phyloP scores from a whole-genome alignment of 2,113 vertebrate species.

The Sprattus sprattus region DNA sequence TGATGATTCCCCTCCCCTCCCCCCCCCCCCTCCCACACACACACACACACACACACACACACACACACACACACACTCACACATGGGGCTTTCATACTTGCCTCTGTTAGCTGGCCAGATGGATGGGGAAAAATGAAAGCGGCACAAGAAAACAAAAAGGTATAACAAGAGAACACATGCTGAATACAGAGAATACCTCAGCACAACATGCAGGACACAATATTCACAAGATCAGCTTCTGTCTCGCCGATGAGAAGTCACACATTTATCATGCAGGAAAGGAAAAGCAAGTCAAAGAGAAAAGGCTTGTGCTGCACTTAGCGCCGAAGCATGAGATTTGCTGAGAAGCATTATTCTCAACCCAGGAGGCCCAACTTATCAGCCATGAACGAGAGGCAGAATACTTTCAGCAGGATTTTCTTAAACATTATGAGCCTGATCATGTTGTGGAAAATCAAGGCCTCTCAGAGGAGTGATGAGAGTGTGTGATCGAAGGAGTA shows the following conservation, averaged over 20 bases:
- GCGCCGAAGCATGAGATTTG: too few relatives aligned
- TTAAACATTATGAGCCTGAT: background rate
- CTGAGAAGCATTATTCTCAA: too few relatives aligned
- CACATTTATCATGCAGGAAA: too few relatives aligned
- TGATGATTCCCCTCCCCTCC: background rate
- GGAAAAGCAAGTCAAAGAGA: too few relatives aligned
- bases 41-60: background rate
- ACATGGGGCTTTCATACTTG: background rate
- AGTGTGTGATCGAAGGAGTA: background rate
- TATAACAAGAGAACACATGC: background rate
- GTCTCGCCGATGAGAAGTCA: too few relatives aligned
- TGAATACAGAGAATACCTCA: background rate
- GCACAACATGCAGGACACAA: background rate
- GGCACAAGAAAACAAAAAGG: background rate
- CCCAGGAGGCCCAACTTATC: too few relatives aligned
- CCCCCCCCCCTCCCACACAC: too few relatives aligned
- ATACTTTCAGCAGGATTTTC: too few relatives aligned
- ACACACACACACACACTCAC: background rate
- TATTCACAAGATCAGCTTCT: too few relatives aligned
- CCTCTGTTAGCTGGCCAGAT: background rate
- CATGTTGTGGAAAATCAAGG: background rate
- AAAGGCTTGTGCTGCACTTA: too few relatives aligned
- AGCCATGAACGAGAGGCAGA: too few relatives aligned
- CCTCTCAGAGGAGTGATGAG: background rate
- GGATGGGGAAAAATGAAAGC: background rate